phyloP scores from a whole-genome alignment of 2,113 vertebrate species.

The Protobothrops mucrosquamatus region DNA sequence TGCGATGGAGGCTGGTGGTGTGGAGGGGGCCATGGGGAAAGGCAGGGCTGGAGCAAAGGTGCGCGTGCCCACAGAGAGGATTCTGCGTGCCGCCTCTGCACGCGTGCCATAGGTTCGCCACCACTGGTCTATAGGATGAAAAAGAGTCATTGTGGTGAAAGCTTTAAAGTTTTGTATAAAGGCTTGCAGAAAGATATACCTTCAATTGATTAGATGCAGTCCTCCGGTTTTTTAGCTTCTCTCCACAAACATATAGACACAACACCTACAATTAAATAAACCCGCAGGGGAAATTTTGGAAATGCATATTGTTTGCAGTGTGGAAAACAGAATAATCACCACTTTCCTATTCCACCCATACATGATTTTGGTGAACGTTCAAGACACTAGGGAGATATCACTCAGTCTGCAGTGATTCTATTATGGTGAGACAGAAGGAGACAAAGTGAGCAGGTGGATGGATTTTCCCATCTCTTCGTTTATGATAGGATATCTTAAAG shows the following conservation, averaged over 20 bases:
- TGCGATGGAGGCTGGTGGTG: too few species aligned
- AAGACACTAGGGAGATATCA: not conserved
- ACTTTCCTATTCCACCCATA: not conserved
- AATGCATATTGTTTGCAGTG: not conserved
- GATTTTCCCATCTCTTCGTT: not conserved
- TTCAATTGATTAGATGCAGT: not conserved
- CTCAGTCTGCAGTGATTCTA: not conserved
- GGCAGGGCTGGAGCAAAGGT: too few species aligned
- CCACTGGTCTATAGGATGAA: not conserved
- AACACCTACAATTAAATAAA: not conserved
- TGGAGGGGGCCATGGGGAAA: too few species aligned
- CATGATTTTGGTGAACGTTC: not conserved
- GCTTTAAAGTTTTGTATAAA: not conserved
- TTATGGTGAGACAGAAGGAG: not conserved
- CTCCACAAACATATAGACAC: not conserved
- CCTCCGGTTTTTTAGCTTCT: too few species aligned
- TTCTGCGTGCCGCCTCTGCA: too few species aligned
- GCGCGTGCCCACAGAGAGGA: too few species aligned
- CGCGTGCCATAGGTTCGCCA: too few species aligned
- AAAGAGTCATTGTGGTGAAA: not conserved
- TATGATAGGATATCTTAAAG: not conserved
- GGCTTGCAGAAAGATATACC: not conserved
- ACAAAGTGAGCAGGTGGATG: not conserved
- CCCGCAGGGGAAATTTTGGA: not conserved
- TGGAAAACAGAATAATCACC: not conserved